These are phyloP conservation scores for Sitta europaea DNA, from an alignment of 2,113 vertebrate genomes.

Conservation along the genomic window DNA sequence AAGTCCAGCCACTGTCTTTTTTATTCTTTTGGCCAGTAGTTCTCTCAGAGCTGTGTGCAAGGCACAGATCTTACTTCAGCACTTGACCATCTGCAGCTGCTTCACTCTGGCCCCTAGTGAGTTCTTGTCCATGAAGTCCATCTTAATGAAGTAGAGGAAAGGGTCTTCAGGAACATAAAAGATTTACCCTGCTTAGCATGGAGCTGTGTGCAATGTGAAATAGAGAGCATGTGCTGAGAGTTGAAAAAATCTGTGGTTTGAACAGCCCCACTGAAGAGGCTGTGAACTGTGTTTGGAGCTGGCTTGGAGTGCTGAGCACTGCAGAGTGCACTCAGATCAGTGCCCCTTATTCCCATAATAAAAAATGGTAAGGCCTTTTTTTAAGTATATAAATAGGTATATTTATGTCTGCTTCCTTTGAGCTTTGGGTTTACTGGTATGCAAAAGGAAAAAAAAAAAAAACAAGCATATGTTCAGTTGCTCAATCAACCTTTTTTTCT, in stretches of 20 bases:
- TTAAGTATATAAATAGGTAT: too few relatives aligned
- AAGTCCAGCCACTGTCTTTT: background rate
- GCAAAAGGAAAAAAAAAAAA: background rate
- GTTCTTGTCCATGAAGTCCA: conserved; percentile 38
- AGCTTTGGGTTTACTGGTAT: conserved; percentile 1
- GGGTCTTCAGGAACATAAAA: conserved; percentile 44
- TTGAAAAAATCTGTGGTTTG: background rate
- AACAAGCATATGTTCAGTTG: background rate
- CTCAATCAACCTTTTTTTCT: conserved; percentile 53
- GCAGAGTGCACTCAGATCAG: background rate
- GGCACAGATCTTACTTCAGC: conserved; percentile 4
- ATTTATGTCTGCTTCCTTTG: background rate
- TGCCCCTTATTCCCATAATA: background rate
- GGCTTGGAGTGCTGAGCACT: background rate
- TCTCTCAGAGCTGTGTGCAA: background rate
- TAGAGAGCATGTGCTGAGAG: background rate
- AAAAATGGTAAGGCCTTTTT: background rate
- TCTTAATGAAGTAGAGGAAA: conserved; percentile 52
- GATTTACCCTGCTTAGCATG: conserved; percentile 19
- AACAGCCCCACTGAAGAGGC: background rate
- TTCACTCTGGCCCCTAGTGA: conserved; percentile 20
- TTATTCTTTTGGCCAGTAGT: background rate
- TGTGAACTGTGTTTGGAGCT: background rate
- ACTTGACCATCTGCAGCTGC: conserved; percentile 50
- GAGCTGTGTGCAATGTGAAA: conserved; percentile 3